A percentile compares a stretch with the other conserved stretches of the same genome.
Evolutionary conservation across 2,888 invertebrate genomes (phyloP).

Genomic region (Mayetiola destructor): DNA sequence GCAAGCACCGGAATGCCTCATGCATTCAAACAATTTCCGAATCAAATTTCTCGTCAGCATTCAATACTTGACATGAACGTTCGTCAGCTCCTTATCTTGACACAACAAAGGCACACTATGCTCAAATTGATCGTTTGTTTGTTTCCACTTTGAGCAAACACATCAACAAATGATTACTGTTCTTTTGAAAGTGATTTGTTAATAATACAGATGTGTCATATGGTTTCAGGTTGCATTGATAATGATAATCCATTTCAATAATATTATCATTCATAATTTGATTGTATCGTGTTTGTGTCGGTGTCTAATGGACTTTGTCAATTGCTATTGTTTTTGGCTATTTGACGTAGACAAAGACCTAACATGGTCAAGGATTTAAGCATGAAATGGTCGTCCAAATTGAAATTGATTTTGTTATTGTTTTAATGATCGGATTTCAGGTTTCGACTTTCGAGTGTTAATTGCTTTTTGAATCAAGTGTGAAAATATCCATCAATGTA

Average conservation of each 20-base stretch:
- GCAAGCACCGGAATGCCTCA: constrained; percentile 3
- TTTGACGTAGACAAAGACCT: no score
- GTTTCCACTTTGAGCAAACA: background rate
- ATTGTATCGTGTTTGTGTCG: background rate
- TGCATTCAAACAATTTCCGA: constrained; percentile 4
- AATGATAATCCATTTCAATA: background rate
- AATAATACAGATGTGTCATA: no score
- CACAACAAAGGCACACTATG: constrained; percentile 6
- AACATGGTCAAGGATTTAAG: no score
- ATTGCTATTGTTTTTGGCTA: no score
- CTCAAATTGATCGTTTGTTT: background rate
- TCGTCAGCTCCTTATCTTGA: background rate
- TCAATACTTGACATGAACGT: background rate
- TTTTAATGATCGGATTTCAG: background rate
- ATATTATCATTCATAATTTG: background rate
- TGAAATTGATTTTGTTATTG: background rate
- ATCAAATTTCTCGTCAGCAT: constrained; percentile 5
- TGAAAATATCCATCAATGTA: no score
- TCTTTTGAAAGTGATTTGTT: no score
- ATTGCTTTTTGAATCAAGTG: constrained; percentile 4
- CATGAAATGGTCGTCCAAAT: no score
- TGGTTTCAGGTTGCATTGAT: background rate
- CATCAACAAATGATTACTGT: no score
- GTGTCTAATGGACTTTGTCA: background rate
- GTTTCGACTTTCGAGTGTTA: background rate